Conservation (phyloP, 37 sponge, comb jelly and placozoan genomes). For the Diacarnus erythraeanus region DNA sequence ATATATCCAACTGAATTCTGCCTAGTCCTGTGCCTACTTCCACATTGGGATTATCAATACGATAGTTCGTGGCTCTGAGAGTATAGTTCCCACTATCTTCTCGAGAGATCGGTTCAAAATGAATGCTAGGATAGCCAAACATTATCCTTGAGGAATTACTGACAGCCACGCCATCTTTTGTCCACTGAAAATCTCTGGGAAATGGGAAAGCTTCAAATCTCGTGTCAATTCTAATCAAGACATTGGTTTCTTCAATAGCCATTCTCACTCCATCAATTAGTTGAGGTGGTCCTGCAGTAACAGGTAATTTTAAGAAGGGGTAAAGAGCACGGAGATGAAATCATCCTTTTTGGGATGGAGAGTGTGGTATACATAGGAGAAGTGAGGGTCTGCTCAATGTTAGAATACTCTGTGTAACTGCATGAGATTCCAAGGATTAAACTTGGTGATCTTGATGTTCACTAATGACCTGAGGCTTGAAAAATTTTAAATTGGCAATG, state of each 20-base stretch:
- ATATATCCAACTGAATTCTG: slow-evolving; percentile 5
- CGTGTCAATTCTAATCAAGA: not conserved
- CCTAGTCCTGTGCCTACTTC: not conserved
- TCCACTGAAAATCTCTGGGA: not conserved
- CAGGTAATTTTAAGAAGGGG: too few species aligned
- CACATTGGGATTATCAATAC: not conserved
- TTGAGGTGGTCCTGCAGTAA: not conserved
- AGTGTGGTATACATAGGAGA: not conserved
- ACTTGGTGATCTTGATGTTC: too few species aligned
- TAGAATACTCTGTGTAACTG: too few species aligned
- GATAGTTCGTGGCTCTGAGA: slow-evolving; percentile 7
- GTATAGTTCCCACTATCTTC: slow-evolving; percentile 9
- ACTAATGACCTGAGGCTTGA: too few species aligned
- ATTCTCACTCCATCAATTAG: not conserved
- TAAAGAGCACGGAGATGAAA: not conserved
- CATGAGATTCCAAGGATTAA: too few species aligned
- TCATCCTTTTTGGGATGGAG: too few species aligned
- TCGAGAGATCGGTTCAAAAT: not conserved
- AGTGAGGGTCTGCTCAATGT: too few species aligned
- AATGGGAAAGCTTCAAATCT: not conserved
- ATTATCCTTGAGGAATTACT: not conserved
- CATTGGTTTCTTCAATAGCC: not conserved
- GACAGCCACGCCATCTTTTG: not conserved
- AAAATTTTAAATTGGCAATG: not conserved
- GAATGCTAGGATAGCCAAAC: not conserved